Evolutionary conservation across 2,113 vertebrate genomes (phyloP).

Genomic region (Myrmecobius fasciatus): DNA sequence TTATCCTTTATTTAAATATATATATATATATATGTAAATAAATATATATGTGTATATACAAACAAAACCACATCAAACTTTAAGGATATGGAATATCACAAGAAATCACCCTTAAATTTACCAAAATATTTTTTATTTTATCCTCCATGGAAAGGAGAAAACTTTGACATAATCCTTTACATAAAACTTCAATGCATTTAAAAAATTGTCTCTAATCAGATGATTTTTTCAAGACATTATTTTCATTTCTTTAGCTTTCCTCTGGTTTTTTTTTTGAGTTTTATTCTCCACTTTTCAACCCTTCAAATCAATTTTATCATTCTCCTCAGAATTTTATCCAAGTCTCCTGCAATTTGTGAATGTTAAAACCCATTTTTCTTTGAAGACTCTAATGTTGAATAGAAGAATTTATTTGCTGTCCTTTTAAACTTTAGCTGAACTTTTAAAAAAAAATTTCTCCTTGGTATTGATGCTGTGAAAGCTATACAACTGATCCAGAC

Average conservation of each 20-base stretch:
- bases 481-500: not conserved
- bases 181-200: not conserved
- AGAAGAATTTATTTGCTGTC: not conserved
- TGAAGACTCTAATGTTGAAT: not conserved
- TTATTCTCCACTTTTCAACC: not conserved
- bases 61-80: not conserved
- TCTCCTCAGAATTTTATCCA: not conserved
- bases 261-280: not conserved
- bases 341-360: not conserved
- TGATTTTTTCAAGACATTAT: not conserved
- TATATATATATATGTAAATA: not conserved
- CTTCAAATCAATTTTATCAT: not conserved
- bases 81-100: not conserved
- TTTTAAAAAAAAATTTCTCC: not conserved
- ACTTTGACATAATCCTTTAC: not conserved
- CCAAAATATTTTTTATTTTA: not conserved
- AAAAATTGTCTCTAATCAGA: not conserved
- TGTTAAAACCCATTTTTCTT: not conserved
- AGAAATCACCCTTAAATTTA: not conserved
- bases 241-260: not conserved
- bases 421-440: not conserved
- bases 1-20: not conserved
- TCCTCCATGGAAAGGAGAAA: not conserved
- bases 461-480: not conserved
- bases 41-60: not conserved